A percentile compares a stretch with the other conserved stretches of the same genome.
These are phyloP conservation scores for Hirtodrosophila confusa DNA, from an alignment of 2,888 invertebrate species.

Conservation along the genomic window DNA sequence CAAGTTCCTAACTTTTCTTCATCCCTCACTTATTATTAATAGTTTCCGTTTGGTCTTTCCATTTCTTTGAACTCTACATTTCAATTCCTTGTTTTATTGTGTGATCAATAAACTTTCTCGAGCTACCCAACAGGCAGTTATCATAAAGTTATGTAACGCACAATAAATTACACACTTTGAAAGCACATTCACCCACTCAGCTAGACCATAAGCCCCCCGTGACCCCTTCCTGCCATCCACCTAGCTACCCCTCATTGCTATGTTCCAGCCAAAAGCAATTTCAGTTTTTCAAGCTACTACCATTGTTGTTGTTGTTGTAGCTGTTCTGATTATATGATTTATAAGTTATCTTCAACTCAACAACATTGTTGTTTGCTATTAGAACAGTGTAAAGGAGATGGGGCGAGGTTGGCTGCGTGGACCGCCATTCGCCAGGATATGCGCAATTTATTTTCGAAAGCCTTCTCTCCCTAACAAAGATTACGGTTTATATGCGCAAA, in stretches of 20 bases:
- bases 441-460: slow-evolving; percentile 67
- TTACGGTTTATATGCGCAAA: slow-evolving; percentile 76
- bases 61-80: slow-evolving; percentile 8
- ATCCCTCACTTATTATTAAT: slow-evolving; percentile 33
- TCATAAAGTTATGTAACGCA: slow-evolving; percentile 78
- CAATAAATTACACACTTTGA: slow-evolving; percentile 76
- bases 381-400: slow-evolving; percentile 12
- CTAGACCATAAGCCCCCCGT: slow-evolving; percentile 12
- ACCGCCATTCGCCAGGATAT: slow-evolving; percentile 40
- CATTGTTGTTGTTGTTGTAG: slow-evolving; percentile 32
- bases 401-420: not conserved
- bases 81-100: slow-evolving; percentile 25
- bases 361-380: slow-evolving; percentile 56
- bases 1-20: too few species aligned
- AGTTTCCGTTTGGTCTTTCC: slow-evolving; percentile 22
- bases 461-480: slow-evolving; percentile 60
- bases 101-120: slow-evolving; percentile 50
- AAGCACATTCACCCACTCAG: slow-evolving; percentile 61
- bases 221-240: not conserved
- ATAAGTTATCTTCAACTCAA: slow-evolving; percentile 74
- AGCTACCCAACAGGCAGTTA: slow-evolving; percentile 48
- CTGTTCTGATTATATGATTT: slow-evolving; percentile 76
- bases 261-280: slow-evolving; percentile 64
- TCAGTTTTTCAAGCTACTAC: slow-evolving; percentile 68
- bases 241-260: not conserved